Base-by-base conservation (phyloP, 2,888 invertebrate species). In the Dinocampus coccinellae region DNA sequence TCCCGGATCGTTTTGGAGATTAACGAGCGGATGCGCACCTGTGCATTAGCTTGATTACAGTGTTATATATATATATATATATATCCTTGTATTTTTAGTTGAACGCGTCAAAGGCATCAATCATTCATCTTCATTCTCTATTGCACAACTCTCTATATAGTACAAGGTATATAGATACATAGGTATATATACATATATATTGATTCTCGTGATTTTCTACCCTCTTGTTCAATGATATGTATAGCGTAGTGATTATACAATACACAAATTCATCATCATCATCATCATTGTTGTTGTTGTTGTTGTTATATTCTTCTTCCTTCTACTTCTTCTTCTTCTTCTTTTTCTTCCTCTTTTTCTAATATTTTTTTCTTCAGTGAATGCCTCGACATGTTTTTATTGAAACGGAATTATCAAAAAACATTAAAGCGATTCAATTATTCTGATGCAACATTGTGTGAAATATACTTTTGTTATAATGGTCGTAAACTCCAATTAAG, bases 391-490 rank as follows among this genome's bases (percentile, higher is more conserved):
- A 1, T 16, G 16, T 47, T 16, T n/a, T 16, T 47, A 47, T 47
- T n/a, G 47, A n/a, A 16, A 16, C 47, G 47, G 47, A 16, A 16
- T 47, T 47, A 16, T 47, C 16, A 7, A 16, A 47, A 16, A 47
- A n/a, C 16, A 16, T 47, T n/a, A 47, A 16, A 47, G 16, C 47
- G 47, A 47, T 47, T 20, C 47, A 47, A 47, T 47, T 62, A 80
- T 80, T 80, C 75, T 75, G 76, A 72, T 63, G 77, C 75, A 78
- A 78, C 78, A 76, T 80, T 77, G 78, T 77, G 74, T 77, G 71
- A 75, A 76, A 76, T 77, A 76, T 68, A n/a, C 57, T 73, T 57
- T 60, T 65, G 60, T 42, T 57, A 73, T 74, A 73, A 76, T 72
- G 70, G 72, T 61, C 73, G 53, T 66, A 63, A 36, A 7, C 26